Evolutionary conservation across 2,797 vertebrate species (phyloP), one percentile per base, ranked within the genome.

Genomic region (Neoniphon sammara): DNA sequence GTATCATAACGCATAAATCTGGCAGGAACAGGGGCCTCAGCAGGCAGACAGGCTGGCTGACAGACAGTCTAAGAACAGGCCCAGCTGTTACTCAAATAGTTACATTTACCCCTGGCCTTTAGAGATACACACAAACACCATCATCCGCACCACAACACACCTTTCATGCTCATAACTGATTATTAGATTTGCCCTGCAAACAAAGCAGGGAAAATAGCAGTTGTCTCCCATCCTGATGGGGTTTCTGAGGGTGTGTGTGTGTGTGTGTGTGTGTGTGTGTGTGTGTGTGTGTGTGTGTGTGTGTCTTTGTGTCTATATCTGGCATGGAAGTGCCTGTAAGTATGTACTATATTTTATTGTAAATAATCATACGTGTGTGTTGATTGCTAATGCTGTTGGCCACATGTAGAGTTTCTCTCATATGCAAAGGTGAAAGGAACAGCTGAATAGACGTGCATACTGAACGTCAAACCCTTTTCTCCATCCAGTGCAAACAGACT

Each of bases 1-100:
- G 85, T 80, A 87, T 92, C 87, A 86, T 88, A 88, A 90, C 77
- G 71, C 80, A 83, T 77, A 77, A 87, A 84, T 85, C 88, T 85
- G 86, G 71, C 76, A 82, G 73, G 71, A 77, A 74, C 76, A 63
- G 71, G 62, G 73, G 53, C 68, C 85, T 77, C 88, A 84, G 88
- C 80, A 70, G 83, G 90, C 49, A 53, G 78, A 78, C 39, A n/a
- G 59, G 20, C 80, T 36, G 76, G 61, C 61, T 84, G 85, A 90
- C 87, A 88, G 87, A 76, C 87, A 88, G 71, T 71, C 65, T 62
- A 55, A 58, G 81, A 90, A 71, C 27, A 47, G 67, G 47, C 87
- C 87, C 86, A 88, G 84, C 91, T 92, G 88, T 78, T 91, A 25
- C 54, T 76, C 78, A 82, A 71, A 88, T 70, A 83, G 36, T 87